Evolutionary conservation across 2,113 vertebrate species (phyloP).

Genomic region (Chascanopsetta lugubris): DNA sequence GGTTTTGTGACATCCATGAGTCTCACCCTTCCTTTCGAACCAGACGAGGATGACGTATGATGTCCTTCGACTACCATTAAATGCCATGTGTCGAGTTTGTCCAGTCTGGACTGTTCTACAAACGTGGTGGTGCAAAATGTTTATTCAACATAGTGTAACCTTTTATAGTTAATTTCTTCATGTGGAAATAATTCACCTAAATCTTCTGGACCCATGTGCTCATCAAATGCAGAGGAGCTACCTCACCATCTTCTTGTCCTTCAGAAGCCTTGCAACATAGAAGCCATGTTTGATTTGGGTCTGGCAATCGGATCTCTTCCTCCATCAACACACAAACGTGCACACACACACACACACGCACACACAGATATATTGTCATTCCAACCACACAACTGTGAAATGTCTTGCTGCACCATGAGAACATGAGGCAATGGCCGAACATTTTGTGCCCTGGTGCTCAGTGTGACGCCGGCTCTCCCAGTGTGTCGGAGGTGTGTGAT

Average conservation of each 20-base stretch:
- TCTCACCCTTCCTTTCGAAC: too few relatives aligned
- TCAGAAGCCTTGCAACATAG: background rate
- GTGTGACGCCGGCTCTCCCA: constrained; percentile 46
- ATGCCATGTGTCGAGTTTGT: too few relatives aligned
- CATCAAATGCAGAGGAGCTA: constrained; percentile 19
- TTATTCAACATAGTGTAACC: too few relatives aligned
- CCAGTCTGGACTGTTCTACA: too few relatives aligned
- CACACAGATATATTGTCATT: constrained; percentile 9
- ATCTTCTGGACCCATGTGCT: constrained; percentile 21
- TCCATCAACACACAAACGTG: background rate
- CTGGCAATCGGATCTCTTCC: too few relatives aligned
- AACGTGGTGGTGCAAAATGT: too few relatives aligned
- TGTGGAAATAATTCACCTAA: too few relatives aligned
- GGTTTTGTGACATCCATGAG: too few relatives aligned
- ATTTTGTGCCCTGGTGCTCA: constrained; percentile 56
- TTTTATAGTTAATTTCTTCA: too few relatives aligned
- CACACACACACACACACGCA: background rate
- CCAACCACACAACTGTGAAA: constrained; percentile 26
- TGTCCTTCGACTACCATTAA: too few relatives aligned
- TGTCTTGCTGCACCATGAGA: constrained; percentile 21
- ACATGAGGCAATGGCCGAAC: constrained; percentile 41
- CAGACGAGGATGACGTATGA: too few relatives aligned
- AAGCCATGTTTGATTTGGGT: too few relatives aligned
- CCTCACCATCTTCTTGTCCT: background rate
- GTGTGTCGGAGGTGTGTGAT: constrained; percentile 79